These are phyloP conservation scores for Tiliacea citrago DNA, from an alignment of 2,888 invertebrate species.

Conservation along the genomic window DNA sequence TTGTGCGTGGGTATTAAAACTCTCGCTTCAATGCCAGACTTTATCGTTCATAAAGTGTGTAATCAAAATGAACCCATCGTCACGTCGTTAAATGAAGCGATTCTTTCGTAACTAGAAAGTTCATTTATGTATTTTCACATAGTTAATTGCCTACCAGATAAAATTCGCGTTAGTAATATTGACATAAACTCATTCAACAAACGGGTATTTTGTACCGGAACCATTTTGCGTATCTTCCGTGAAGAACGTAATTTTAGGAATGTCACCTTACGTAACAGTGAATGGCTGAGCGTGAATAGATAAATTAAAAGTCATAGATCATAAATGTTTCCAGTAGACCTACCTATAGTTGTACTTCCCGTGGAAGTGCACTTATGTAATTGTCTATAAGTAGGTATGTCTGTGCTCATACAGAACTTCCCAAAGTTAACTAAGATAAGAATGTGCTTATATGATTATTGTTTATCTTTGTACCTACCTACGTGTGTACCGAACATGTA, in stretches of 20 bases:
- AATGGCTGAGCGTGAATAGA: slow-evolving; percentile 71
- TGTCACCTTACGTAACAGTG: slow-evolving; percentile 75
- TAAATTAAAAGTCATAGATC: slow-evolving; percentile 63
- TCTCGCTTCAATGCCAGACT: slow-evolving; percentile 78
- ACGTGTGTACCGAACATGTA: slow-evolving; percentile 56
- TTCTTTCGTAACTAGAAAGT: slow-evolving; percentile 88
- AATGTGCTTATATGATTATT: slow-evolving; percentile 55
- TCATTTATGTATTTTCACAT: slow-evolving; percentile 66
- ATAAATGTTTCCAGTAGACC: slow-evolving; percentile 47
- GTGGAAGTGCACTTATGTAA: slow-evolving; percentile 71
- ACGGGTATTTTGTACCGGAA: slow-evolving; percentile 65
- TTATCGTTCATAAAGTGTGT: slow-evolving; percentile 72
- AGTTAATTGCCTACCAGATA: slow-evolving; percentile 55
- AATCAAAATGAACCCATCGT: slow-evolving; percentile 81
- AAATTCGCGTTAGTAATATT: slow-evolving; percentile 61
- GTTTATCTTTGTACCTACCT: slow-evolving; percentile 61
- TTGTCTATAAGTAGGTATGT: slow-evolving; percentile 32
- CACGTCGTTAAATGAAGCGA: slow-evolving; percentile 83
- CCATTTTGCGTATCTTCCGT: slow-evolving; percentile 70
- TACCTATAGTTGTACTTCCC: slow-evolving; percentile 59
- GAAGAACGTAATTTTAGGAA: slow-evolving; percentile 71
- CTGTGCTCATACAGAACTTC: slow-evolving; percentile 46
- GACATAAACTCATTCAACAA: slow-evolving; percentile 45
- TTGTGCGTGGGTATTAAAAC: slow-evolving; percentile 64
- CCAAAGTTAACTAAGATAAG: slow-evolving; percentile 65